These are phyloP conservation scores for Pogonocherus hispidulus DNA, from an alignment of 2,888 invertebrate species.

Conservation along the genomic window DNA sequence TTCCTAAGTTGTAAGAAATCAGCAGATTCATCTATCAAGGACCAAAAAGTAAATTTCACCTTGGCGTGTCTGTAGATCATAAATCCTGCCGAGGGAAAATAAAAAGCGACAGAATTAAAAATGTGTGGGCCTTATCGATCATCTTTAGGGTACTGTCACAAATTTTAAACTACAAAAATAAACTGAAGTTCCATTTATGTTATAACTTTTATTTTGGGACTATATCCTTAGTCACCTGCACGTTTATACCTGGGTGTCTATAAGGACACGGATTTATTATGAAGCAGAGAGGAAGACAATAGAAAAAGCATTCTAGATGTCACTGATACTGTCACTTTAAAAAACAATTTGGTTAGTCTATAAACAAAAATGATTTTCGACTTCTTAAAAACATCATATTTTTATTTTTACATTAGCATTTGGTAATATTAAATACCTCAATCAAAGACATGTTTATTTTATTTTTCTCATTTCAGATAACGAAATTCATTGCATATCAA, in stretches of 20 bases:
- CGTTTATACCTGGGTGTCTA: not conserved
- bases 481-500: no score
- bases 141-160: not conserved
- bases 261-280: no score
- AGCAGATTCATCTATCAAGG: not conserved
- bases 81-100: not conserved
- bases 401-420: no score
- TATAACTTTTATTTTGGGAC: not conserved
- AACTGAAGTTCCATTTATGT: not conserved
- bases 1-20: not conserved
- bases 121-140: not conserved
- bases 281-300: no score
- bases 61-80: not conserved
- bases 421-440: no score
- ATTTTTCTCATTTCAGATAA: no score
- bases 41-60: not conserved
- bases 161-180: not conserved
- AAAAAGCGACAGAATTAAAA: not conserved
- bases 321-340: no score
- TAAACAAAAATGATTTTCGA: no score
- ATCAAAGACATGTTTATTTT: no score
- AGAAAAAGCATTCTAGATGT: no score
- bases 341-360: no score
- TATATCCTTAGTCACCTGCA: not conserved
- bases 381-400: no score